Evolutionary conservation across 2,797 vertebrate species (phyloP).

Genomic region (Ispidina picta): DNA sequence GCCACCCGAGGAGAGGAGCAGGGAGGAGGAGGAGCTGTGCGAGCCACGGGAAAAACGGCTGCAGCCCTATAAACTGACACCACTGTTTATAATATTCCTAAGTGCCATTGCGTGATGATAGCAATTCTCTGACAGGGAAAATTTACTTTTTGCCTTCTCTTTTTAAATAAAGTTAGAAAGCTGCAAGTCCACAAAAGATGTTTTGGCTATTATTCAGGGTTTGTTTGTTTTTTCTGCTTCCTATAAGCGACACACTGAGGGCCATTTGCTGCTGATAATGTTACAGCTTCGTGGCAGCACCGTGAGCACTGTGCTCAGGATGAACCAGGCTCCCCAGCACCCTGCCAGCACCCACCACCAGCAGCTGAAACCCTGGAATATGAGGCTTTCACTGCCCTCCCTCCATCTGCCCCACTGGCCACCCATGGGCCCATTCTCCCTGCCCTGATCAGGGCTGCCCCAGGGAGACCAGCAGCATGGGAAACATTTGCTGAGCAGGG

Average conservation of each 20-base stretch:
- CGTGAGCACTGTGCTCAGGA: neutral
- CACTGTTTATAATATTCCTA: constrained; percentile 60
- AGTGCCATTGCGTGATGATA: constrained; percentile 54
- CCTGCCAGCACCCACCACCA: neutral
- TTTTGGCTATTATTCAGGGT: neutral
- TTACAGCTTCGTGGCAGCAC: neutral
- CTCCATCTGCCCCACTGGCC: neutral
- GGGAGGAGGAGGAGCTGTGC: neutral
- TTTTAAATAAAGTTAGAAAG: constrained; percentile 1
- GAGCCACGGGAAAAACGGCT: neutral
- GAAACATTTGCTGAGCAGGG: neutral
- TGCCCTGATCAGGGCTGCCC: neutral
- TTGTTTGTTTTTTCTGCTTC: constrained; percentile 29
- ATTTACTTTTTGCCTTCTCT: constrained; percentile 6
- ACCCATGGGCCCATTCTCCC: no score
- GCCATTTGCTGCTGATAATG: neutral
- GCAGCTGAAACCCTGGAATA: neutral
- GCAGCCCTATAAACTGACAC: constrained; percentile 45
- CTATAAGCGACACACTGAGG: neutral
- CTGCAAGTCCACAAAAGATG: neutral
- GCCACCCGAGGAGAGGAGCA: neutral
- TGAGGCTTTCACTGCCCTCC: neutral
- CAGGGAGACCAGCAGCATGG: neutral
- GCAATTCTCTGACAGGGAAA: neutral
- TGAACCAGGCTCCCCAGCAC: rapidly evolving